Percentiles rank a stretch among this genome's conserved stretches.
These are phyloP conservation scores for Dreissena rostriformis DNA, from an alignment of 1,140 invertebrate species.

Conservation along the genomic window DNA sequence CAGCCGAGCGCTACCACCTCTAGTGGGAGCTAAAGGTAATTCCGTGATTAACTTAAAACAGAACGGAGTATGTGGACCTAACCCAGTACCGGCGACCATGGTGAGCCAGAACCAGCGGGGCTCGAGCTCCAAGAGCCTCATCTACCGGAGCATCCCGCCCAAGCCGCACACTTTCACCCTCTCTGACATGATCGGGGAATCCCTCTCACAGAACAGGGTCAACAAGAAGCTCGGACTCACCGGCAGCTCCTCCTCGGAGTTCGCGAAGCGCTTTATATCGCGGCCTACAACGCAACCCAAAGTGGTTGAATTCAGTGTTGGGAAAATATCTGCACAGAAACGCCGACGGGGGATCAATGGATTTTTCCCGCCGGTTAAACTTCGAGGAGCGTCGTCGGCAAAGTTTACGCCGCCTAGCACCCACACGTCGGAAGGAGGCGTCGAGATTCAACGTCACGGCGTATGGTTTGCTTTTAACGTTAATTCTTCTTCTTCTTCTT, in stretches of 20 bases:
- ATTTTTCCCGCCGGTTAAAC: slow-evolving; percentile 56
- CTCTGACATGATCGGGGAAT: slow-evolving; percentile 51
- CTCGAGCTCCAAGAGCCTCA: slow-evolving; percentile 46
- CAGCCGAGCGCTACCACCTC: slow-evolving; percentile 15
- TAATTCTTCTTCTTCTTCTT: no score
- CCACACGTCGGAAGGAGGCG: slow-evolving; percentile 22
- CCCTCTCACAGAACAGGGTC: not conserved
- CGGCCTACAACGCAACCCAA: slow-evolving; percentile 64
- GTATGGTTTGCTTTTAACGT: not conserved
- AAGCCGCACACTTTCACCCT: slow-evolving; percentile 64
- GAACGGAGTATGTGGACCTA: slow-evolving; percentile 18
- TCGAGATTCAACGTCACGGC: not conserved
- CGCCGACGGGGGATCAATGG: slow-evolving; percentile 52
- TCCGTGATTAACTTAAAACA: not conserved
- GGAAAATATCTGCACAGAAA: slow-evolving; percentile 38
- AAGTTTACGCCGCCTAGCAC: not conserved
- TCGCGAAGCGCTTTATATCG: slow-evolving; percentile 62
- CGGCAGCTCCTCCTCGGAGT: slow-evolving; percentile 62
- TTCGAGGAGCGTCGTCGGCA: slow-evolving; percentile 32
- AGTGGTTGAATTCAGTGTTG: slow-evolving; percentile 65
- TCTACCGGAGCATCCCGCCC: slow-evolving; percentile 66
- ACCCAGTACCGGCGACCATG: slow-evolving; percentile 2
- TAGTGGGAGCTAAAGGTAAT: not conserved
- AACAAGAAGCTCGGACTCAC: slow-evolving; percentile 62
- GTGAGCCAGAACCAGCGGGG: slow-evolving; percentile 39